phyloP scores from a whole-genome alignment of 2,113 vertebrate genomes.

The Vidua macroura region DNA sequence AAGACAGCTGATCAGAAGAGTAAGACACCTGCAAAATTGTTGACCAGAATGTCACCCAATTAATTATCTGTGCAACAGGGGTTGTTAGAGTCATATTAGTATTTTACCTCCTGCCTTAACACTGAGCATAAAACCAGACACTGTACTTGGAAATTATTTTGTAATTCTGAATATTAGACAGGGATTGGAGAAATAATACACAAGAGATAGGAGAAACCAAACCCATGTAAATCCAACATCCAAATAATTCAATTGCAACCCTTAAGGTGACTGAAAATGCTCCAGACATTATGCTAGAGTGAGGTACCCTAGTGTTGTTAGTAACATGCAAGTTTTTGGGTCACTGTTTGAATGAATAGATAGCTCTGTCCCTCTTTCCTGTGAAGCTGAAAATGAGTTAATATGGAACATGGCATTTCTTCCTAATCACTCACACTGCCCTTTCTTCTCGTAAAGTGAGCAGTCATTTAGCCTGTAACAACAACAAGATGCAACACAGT shows the following conservation, averaged over 20 bases:
- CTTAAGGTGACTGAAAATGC: background rate
- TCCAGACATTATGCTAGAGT: background rate
- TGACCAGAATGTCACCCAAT: background rate
- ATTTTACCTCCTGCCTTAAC: background rate
- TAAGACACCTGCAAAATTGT: background rate
- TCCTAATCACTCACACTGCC: background rate
- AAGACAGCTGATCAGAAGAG: background rate
- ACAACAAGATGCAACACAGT: background rate
- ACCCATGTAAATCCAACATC: background rate
- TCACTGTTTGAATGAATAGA: background rate
- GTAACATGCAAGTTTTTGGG: background rate
- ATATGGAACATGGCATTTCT: background rate
- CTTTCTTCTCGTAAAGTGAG: background rate
- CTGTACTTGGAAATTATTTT: background rate
- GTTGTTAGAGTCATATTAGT: background rate
- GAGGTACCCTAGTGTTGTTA: background rate
- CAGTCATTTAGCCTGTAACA: background rate
- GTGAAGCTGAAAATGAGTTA: background rate
- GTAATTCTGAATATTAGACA: background rate
- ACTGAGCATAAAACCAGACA: background rate
- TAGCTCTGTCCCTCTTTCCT: background rate
- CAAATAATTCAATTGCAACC: background rate
- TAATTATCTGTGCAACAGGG: background rate
- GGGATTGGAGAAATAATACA: background rate
- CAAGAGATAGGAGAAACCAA: background rate